Percentiles rank a stretch among this genome's conserved stretches.
Evolutionary conservation across 1,140 invertebrate genomes (phyloP).

Genomic region (Anadara kagoshimensis): DNA sequence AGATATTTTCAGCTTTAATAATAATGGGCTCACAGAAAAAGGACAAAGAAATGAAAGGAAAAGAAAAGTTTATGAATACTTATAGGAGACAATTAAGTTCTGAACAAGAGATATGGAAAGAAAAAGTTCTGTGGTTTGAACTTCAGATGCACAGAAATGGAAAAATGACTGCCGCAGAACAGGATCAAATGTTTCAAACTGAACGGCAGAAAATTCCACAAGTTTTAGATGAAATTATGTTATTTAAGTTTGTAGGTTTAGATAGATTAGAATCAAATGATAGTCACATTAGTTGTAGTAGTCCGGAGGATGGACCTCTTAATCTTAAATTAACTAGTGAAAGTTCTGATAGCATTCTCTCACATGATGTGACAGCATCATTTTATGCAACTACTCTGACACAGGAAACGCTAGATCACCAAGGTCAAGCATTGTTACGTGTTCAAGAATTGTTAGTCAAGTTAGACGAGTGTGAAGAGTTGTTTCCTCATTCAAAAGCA

Average conservation of each 20-base stretch:
- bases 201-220: constrained; percentile 82
- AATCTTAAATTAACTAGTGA: constrained; percentile 4
- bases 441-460: constrained; percentile 82
- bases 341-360: neutral
- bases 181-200: constrained; percentile 85
- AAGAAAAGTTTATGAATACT: constrained; percentile 60
- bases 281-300: constrained; percentile 14
- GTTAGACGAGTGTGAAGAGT: constrained; percentile 83
- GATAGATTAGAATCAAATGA: constrained; percentile 13
- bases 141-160: constrained; percentile 88
- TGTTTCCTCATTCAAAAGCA: constrained; percentile 89
- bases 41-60: constrained; percentile 75
- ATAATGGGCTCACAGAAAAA: constrained; percentile 82
- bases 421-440: constrained; percentile 80
- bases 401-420: constrained; percentile 37
- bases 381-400: constrained; percentile 20
- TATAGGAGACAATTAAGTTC: constrained; percentile 80
- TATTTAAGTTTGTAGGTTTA: constrained; percentile 79
- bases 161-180: constrained; percentile 79
- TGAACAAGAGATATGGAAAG: constrained; percentile 90
- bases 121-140: constrained; percentile 91
- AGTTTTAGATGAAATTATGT: constrained; percentile 84
- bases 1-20: constrained; percentile 82
- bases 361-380: neutral
- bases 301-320: constrained; percentile 4